Percentiles rank a stretch among this genome's conserved stretches.
These are phyloP conservation scores for Triops cancriformis DNA, from an alignment of 1,140 invertebrate genomes.

Conservation along the genomic window DNA sequence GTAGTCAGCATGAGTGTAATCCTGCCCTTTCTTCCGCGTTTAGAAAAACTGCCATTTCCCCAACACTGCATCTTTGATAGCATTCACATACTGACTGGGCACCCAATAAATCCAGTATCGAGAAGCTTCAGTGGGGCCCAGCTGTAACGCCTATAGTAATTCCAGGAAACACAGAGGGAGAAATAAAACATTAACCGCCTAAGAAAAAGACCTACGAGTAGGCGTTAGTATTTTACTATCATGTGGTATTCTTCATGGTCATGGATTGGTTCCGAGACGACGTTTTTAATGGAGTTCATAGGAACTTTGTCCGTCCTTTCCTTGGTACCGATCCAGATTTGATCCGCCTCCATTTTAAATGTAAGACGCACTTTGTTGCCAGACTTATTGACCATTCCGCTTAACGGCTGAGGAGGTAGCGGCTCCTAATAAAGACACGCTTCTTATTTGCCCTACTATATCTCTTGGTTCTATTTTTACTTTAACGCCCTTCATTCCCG, in stretches of 20 bases:
- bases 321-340: constrained; percentile 82
- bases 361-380: constrained; percentile 88
- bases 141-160: constrained; percentile 58
- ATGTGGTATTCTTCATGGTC: constrained; percentile 89
- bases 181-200: constrained; percentile 28
- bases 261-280: constrained; percentile 74
- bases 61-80: constrained; percentile 82
- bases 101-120: constrained; percentile 94
- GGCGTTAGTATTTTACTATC: constrained; percentile 54
- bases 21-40: constrained; percentile 30
- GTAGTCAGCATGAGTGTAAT: neutral
- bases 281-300: constrained; percentile 81
- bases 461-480: constrained; percentile 38
- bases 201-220: constrained; percentile 29
- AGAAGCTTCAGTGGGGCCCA: constrained; percentile 79
- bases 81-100: constrained; percentile 76
- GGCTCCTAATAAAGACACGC: constrained; percentile 53
- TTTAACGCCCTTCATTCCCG: constrained; percentile 71
- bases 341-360: constrained; percentile 84
- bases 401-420: constrained; percentile 66
- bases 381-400: constrained; percentile 82
- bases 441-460: constrained; percentile 23
- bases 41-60: constrained; percentile 80
- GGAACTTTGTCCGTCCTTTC: constrained; percentile 86
- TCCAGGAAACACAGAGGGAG: constrained; percentile 33